A percentile compares a stretch with the other conserved stretches of the same genome.
phyloP scores from a whole-genome alignment of 2,888 invertebrate species.

The Brachyopa scutellaris region DNA sequence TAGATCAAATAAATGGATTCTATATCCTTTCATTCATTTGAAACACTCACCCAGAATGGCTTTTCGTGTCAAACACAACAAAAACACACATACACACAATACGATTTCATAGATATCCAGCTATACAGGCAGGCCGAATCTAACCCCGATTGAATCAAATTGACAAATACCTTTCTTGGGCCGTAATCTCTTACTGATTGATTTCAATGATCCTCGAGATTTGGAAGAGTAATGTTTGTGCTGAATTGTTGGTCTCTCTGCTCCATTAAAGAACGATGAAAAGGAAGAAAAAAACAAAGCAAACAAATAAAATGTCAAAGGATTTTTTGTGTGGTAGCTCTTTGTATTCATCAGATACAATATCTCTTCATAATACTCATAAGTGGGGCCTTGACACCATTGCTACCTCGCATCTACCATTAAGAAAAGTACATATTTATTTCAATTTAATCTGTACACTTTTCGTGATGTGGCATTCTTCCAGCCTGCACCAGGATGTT shows the following conservation, averaged over 20 bases:
- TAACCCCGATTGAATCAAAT: conserved; percentile 58
- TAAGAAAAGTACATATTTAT: conserved; percentile 33
- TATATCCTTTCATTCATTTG: conserved; percentile 56
- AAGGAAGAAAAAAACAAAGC: conserved; percentile 18
- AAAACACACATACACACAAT: conserved; percentile 21
- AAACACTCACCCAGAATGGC: conserved; percentile 53
- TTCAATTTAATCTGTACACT: conserved; percentile 63
- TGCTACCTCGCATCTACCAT: background rate
- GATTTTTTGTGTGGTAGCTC: conserved; percentile 42
- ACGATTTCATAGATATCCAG: background rate
- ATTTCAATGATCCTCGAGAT: conserved; percentile 68
- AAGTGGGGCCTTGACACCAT: no score
- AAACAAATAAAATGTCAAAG: conserved; percentile 32
- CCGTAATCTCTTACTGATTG: conserved; percentile 66
- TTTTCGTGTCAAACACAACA: conserved; percentile 52
- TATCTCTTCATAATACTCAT: conserved; percentile 41
- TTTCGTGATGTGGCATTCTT: conserved; percentile 13
- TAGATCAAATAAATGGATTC: conserved; percentile 52
- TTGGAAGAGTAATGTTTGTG: conserved; percentile 65
- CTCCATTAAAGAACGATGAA: background rate
- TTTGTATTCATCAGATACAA: conserved; percentile 59
- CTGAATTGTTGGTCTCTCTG: conserved; percentile 43
- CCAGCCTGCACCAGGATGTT: conserved; percentile 7
- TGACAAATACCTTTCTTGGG: conserved; percentile 68
- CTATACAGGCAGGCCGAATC: conserved; percentile 13